A percentile compares a stretch with the other conserved stretches of the same genome.
These are phyloP conservation scores for Xyrichtys novacula DNA, from an alignment of 2,797 vertebrate genomes.

Conservation along the genomic window DNA sequence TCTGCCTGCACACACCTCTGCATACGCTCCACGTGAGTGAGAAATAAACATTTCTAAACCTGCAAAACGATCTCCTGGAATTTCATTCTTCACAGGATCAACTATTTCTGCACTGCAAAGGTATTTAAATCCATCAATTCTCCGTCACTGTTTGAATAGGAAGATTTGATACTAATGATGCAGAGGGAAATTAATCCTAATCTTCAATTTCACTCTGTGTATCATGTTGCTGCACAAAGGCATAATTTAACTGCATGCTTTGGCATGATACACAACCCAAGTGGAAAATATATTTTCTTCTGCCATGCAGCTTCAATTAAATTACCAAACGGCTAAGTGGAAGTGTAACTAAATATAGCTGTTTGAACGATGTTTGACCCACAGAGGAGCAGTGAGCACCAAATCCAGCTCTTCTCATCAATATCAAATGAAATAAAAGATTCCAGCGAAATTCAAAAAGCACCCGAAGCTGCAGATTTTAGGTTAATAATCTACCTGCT, in stretches of 20 bases:
- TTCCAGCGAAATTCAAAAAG: conserved; percentile 34
- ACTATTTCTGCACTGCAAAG: conserved; percentile 8
- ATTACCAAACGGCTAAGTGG: conserved; percentile 69
- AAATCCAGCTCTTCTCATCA: conserved; percentile 46
- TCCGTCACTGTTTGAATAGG: conserved; percentile 19
- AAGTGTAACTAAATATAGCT: conserved; percentile 74
- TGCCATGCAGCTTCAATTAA: conserved; percentile 71
- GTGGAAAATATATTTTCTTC: conserved; percentile 67
- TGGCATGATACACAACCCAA: conserved; percentile 58
- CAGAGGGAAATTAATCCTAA: conserved; percentile 58
- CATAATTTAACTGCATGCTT: conserved; percentile 43
- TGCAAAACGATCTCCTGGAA: neutral
- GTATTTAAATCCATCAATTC: conserved; percentile 31
- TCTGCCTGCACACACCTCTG: conserved; percentile 12
- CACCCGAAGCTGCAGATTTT: conserved; percentile 28
- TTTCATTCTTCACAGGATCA: conserved; percentile 19
- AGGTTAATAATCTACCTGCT: conserved; percentile 18
- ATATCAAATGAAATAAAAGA: conserved; percentile 46
- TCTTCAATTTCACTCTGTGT: conserved; percentile 50
- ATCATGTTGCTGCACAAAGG: conserved; percentile 51
- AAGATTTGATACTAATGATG: conserved; percentile 48
- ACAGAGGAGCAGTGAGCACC: conserved; percentile 36
- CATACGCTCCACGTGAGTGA: neutral
- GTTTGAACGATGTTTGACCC: conserved; percentile 66
- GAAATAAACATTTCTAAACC: conserved; percentile 3